Conservation (phyloP, 2,113 vertebrate species). For the Centropristis striata region DNA sequence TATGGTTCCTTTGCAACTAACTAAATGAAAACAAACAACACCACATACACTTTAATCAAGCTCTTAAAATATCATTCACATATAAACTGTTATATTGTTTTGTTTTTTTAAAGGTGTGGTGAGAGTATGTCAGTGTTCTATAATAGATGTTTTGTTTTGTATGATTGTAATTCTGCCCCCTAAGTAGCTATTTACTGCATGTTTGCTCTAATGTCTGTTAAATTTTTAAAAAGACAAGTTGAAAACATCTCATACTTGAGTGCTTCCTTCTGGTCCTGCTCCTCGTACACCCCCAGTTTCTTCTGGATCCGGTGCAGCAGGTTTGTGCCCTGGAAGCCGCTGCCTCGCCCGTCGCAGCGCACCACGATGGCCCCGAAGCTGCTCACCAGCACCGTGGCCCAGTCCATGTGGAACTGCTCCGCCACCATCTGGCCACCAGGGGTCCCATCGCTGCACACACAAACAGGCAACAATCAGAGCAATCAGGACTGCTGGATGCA, state of each 20-base stretch:
- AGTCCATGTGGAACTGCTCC: constrained; percentile 91
- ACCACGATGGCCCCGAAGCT: constrained; percentile 90
- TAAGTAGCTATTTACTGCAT: neutral
- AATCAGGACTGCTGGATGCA: neutral
- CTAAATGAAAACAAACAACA: too few relatives aligned
- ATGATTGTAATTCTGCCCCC: neutral
- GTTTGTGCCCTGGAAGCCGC: constrained; percentile 94
- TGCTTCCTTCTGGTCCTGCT: constrained; percentile 91
- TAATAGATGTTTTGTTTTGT: neutral
- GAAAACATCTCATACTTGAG: constrained; percentile 84
- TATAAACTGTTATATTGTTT: too few relatives aligned
- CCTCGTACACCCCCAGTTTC: constrained; percentile 90
- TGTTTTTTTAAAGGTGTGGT: neutral
- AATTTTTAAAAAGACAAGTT: neutral
- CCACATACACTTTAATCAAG: too few relatives aligned
- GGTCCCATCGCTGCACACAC: constrained; percentile 84
- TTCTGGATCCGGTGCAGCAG: constrained; percentile 91
- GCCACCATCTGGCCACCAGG: constrained; percentile 93
- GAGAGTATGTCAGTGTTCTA: neutral
- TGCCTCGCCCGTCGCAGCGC: constrained; percentile 92
- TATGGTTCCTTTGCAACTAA: too few relatives aligned
- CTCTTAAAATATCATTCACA: too few relatives aligned
- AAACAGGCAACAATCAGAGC: neutral
- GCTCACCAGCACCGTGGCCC: constrained; percentile 94
- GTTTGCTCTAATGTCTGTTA: neutral